Evolutionary conservation across 2,113 vertebrate species (phyloP).

Genomic region (Callospermophilus lateralis): DNA sequence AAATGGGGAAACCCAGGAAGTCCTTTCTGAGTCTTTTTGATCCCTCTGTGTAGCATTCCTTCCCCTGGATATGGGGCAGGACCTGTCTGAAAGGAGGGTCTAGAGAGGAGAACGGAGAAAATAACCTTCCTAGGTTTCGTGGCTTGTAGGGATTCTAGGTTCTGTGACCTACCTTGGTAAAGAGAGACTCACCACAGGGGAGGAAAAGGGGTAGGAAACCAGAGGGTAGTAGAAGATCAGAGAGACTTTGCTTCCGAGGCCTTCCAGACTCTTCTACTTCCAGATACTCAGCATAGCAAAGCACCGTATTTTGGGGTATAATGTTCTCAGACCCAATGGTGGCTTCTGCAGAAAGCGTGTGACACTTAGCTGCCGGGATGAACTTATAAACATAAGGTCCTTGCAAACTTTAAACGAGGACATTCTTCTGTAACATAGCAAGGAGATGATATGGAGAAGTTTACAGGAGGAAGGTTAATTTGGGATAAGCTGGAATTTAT

Average conservation of each 20-base stretch:
- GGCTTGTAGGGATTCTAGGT: neutral
- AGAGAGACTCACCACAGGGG: neutral
- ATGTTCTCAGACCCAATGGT: neutral
- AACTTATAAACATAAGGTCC: neutral
- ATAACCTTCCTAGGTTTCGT: neutral
- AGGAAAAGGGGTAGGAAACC: neutral
- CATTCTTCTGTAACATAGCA: neutral
- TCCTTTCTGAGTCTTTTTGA: neutral
- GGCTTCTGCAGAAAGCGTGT: neutral
- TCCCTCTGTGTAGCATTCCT: neutral
- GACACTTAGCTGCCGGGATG: neutral
- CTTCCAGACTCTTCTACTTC: neutral
- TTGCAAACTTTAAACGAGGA: neutral
- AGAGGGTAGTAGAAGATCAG: neutral
- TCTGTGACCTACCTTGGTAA: neutral
- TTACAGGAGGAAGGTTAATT: slow-evolving; percentile 69
- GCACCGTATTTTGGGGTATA: neutral
- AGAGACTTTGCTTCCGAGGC: neutral
- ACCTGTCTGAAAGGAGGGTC: neutral
- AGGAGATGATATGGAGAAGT: slow-evolving; percentile 40
- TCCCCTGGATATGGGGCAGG: neutral
- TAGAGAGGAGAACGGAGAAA: neutral
- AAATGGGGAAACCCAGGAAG: neutral
- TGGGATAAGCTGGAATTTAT: slow-evolving; percentile 61
- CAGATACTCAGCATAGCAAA: neutral